Conservation (phyloP, 1,140 invertebrate genomes). For the Plutomurus gul region DNA sequence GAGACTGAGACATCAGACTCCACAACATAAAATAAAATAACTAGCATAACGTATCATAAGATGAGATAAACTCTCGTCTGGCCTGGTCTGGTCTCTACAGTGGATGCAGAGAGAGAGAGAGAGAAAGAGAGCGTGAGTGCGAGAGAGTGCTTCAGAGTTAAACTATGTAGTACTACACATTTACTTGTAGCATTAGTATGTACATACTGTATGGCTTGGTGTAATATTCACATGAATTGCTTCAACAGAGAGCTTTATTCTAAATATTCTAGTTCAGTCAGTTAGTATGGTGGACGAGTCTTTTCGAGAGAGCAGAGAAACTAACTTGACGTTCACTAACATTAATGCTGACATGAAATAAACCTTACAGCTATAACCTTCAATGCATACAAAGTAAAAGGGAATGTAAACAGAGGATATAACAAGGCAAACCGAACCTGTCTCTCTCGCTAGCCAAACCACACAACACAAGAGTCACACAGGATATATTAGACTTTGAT, state of each 20-base stretch:
- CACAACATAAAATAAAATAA: conserved; percentile 14
- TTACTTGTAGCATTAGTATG: background rate
- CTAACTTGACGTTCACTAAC: background rate
- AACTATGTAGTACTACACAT: background rate
- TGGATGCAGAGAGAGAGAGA: too few species aligned
- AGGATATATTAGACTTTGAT: conserved; percentile 30
- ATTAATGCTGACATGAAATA: conserved; percentile 28
- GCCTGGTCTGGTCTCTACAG: too few species aligned
- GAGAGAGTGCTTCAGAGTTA: too few species aligned
- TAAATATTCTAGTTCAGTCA: background rate
- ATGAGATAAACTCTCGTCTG: background rate
- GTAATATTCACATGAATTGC: background rate
- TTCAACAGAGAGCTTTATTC: background rate
- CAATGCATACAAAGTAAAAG: conserved; percentile 26
- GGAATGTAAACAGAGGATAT: conserved; percentile 15
- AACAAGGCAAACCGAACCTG: background rate
- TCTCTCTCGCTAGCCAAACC: background rate
- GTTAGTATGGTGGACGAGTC: background rate
- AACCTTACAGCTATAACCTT: conserved; percentile 17
- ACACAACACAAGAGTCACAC: background rate
- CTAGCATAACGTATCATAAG: background rate
- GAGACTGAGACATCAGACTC: background rate
- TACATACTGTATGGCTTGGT: background rate
- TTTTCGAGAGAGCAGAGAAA: background rate
- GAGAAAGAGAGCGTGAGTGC: too few species aligned